phyloP scores from a whole-genome alignment of 1,140 invertebrate genomes.

The Drosophila sp. region DNA sequence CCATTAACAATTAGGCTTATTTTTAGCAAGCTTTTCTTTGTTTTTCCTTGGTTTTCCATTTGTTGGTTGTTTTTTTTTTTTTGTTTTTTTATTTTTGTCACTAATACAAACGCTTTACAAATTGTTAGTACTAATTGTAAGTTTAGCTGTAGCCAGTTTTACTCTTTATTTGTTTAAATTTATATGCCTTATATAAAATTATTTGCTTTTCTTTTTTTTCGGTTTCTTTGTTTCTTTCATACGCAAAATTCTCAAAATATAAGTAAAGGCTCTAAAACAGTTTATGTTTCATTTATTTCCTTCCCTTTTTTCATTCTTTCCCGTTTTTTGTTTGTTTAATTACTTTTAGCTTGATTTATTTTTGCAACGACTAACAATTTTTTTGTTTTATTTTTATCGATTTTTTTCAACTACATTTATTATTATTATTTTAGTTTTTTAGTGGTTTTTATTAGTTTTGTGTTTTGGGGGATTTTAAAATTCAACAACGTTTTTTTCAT shows the following conservation, averaged over 20 bases:
- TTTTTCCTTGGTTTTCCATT: conserved; percentile 28
- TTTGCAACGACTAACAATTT: conserved; percentile 81
- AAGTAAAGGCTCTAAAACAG: conserved; percentile 81
- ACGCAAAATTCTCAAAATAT: conserved; percentile 78
- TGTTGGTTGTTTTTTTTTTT: conserved; percentile 35
- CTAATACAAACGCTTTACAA: conserved; percentile 63
- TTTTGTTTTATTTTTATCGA: conserved; percentile 44
- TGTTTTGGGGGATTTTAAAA: conserved; percentile 66
- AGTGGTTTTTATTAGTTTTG: conserved; percentile 53
- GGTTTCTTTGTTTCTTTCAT: neutral
- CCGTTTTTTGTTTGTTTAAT: conserved; percentile 39
- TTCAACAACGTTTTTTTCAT: conserved; percentile 72
- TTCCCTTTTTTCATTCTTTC: conserved; percentile 48
- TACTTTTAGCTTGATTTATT: conserved; percentile 54
- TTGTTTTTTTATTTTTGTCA: conserved; percentile 34
- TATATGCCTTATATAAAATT: conserved; percentile 69
- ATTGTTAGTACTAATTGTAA: conserved; percentile 55
- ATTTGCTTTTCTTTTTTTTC: conserved; percentile 72
- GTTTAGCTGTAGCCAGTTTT: conserved; percentile 49
- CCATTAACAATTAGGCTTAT: conserved; percentile 68
- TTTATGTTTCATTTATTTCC: conserved; percentile 52
- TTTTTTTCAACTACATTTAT: conserved; percentile 3
- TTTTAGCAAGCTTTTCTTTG: conserved; percentile 37
- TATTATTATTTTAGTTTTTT: conserved; percentile 13
- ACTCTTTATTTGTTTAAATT: conserved; percentile 34